Percentiles rank a stretch among this genome's conserved stretches.
These are phyloP conservation scores for Holacanthus passer DNA, from an alignment of 2,113 vertebrate species.

Conservation along the genomic window DNA sequence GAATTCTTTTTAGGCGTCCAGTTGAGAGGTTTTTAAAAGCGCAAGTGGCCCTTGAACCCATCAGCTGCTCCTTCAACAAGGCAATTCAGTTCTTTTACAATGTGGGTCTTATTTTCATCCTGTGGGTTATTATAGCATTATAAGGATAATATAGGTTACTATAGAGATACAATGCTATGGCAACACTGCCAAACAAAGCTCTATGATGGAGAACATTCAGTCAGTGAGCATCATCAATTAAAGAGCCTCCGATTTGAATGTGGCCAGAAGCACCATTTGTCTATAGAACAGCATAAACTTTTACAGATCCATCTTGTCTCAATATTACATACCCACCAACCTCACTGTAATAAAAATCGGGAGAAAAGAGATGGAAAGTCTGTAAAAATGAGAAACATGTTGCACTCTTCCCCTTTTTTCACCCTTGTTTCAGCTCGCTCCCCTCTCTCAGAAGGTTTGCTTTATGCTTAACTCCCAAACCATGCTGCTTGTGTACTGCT, in stretches of 20 bases:
- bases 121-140: constrained; percentile 4
- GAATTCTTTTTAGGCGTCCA: constrained; percentile 41
- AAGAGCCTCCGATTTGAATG: constrained; percentile 8
- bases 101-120: background rate
- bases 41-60: constrained; percentile 24
- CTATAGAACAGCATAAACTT: background rate
- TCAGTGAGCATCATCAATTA: background rate
- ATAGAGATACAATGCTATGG: background rate
- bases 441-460: too few species aligned
- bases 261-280: background rate
- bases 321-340: constrained; percentile 24
- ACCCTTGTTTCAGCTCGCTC: background rate
- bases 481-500: background rate
- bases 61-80: constrained; percentile 14
- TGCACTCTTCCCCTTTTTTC: background rate
- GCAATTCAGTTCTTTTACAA: background rate
- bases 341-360: background rate
- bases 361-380: constrained; percentile 6
- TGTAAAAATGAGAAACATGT: background rate
- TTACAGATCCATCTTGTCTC: constrained; percentile 21
- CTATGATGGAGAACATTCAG: background rate
- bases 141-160: background rate
- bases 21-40: constrained; percentile 32
- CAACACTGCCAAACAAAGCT: background rate
- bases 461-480: background rate